Conservation (phyloP, 2,888 invertebrate genomes). For the Chloroclysta siterata region DNA sequence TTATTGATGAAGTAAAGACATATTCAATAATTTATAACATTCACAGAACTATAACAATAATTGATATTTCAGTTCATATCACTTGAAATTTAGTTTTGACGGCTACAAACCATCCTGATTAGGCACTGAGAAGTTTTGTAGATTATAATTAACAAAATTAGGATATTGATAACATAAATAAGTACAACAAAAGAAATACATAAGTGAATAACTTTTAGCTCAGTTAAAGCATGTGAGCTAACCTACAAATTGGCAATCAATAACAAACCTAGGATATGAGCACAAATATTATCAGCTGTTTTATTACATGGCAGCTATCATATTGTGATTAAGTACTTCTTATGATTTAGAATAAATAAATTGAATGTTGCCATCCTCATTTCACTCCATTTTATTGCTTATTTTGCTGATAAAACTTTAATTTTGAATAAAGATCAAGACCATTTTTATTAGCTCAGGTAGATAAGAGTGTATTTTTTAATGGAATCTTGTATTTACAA, state of each 20-base stretch:
- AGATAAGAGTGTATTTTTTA: too few species aligned
- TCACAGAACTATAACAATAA: conserved; percentile 8
- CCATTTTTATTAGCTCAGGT: neutral
- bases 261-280: conserved; percentile 9
- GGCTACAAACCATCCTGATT: conserved; percentile 37
- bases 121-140: neutral
- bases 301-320: neutral
- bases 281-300: neutral
- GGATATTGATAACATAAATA: conserved; percentile 25
- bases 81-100: conserved; percentile 20
- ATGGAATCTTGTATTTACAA: too few species aligned
- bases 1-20: neutral
- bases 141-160: conserved; percentile 30
- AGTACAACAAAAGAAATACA: conserved; percentile 14
- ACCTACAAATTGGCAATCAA: conserved; percentile 31
- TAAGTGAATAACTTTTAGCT: conserved; percentile 26
- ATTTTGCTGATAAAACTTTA: neutral
- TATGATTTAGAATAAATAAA: neutral
- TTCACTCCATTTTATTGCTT: neutral
- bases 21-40: conserved; percentile 2
- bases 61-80: conserved; percentile 9
- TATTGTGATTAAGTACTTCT: conserved; percentile 2
- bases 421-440: neutral
- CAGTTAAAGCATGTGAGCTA: conserved; percentile 34
- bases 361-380: conserved; percentile 9